Evolutionary conservation across 2,888 invertebrate species (phyloP).

Genomic region (Cantharis nigra): DNA sequence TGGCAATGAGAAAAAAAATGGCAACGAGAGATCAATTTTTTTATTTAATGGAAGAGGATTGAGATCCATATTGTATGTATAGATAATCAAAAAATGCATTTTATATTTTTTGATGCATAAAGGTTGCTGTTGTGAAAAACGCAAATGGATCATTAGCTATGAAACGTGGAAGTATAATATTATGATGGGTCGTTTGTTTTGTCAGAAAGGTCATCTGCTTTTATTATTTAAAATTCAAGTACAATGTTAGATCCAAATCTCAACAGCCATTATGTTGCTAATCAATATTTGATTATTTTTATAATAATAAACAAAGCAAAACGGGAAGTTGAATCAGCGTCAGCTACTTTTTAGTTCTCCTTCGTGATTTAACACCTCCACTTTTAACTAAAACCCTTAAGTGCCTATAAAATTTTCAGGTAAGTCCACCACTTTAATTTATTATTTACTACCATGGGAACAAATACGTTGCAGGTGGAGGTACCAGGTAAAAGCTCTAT

Average conservation of each 20-base stretch:
- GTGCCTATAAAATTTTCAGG: background rate
- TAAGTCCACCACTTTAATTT: background rate
- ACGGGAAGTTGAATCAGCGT: background rate
- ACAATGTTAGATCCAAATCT: slow-evolving; percentile 2
- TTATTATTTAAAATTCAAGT: background rate
- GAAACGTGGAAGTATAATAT: background rate
- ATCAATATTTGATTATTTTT: slow-evolving; percentile 1
- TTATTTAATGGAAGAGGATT: background rate
- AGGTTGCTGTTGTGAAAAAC: background rate
- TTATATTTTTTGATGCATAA: background rate
- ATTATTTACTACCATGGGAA: background rate
- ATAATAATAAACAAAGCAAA: background rate
- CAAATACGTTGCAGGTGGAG: background rate
- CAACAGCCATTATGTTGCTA: background rate
- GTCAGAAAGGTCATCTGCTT: background rate
- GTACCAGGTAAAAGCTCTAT: background rate
- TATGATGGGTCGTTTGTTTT: slow-evolving; percentile 1
- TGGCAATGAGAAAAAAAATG: background rate
- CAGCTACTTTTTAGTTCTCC: background rate
- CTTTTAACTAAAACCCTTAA: background rate
- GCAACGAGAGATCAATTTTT: background rate
- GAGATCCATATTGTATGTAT: no score
- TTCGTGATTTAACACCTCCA: background rate
- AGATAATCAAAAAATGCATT: background rate
- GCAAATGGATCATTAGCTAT: background rate